phyloP scores from a whole-genome alignment of 2,888 invertebrate genomes.

The Diloba caeruleocephala region DNA sequence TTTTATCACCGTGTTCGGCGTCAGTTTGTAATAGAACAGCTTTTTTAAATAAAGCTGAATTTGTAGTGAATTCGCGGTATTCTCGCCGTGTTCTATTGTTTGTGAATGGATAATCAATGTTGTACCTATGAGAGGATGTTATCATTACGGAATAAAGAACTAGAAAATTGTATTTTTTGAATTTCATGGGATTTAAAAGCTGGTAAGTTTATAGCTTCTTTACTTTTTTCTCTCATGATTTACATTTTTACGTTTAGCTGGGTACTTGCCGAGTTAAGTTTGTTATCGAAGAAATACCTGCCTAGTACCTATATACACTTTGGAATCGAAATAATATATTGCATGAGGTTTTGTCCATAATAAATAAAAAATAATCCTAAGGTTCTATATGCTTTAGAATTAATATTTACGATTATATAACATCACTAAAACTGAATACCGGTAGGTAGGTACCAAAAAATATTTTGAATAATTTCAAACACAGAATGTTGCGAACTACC shows the following conservation, averaged over 20 bases:
- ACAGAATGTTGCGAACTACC: neutral
- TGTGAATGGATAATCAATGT: slow-evolving; percentile 74
- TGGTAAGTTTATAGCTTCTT: slow-evolving; percentile 75
- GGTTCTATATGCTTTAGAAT: too few species aligned
- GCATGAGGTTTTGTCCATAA: too few species aligned
- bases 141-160: slow-evolving; percentile 65
- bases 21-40: slow-evolving; percentile 4
- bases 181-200: slow-evolving; percentile 81
- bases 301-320: too few species aligned
- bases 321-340: too few species aligned
- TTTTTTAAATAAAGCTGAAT: slow-evolving; percentile 45
- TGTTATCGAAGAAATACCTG: neutral
- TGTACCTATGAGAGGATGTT: slow-evolving; percentile 82
- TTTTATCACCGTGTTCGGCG: slow-evolving; percentile 1
- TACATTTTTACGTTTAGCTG: slow-evolving; percentile 13
- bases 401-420: neutral
- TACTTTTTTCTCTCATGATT: neutral
- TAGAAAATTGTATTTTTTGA: slow-evolving; percentile 71
- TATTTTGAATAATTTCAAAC: too few species aligned
- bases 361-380: too few species aligned
- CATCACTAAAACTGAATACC: neutral
- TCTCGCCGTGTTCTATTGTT: slow-evolving; percentile 75
- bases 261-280: too few species aligned
- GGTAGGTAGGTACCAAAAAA: too few species aligned
- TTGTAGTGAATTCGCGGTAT: slow-evolving; percentile 70